Evolutionary conservation across 2,113 vertebrate genomes (phyloP).

Genomic region (Camelus dromedarius): DNA sequence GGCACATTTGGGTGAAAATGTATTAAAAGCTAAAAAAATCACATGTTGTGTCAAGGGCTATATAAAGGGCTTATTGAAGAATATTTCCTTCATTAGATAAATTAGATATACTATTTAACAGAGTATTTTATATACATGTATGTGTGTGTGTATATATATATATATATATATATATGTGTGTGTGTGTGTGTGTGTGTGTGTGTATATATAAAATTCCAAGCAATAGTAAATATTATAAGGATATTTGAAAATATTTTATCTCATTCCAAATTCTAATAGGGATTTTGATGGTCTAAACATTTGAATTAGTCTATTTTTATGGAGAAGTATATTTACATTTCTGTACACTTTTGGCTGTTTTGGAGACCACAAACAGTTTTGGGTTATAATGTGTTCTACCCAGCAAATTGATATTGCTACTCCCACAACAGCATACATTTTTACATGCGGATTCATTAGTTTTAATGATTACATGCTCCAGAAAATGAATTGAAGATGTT

Average conservation of each 20-base stretch:
- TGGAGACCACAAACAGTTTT: not conserved
- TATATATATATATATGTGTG: no score
- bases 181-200: no score
- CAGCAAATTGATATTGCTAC: not conserved
- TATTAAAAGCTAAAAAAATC: constrained; percentile 43
- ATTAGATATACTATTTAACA: not conserved
- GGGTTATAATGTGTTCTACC: not conserved
- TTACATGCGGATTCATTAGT: not conserved
- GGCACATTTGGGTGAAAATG: not conserved
- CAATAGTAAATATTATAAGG: not conserved
- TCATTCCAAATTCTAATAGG: constrained; percentile 10
- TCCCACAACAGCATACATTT: not conserved
- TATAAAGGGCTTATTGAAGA: not conserved
- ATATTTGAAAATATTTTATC: constrained; percentile 46
- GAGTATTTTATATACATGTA: no score
- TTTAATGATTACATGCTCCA: not conserved
- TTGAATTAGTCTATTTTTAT: constrained; percentile 34
- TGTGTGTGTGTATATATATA: no score
- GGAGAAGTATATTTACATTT: not conserved
- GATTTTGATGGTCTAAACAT: not conserved
- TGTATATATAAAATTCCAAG: not conserved
- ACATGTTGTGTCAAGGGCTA: not conserved
- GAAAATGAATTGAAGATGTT: not conserved
- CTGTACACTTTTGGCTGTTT: not conserved
- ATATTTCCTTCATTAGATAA: constrained; percentile 15